Evolutionary conservation across 2,113 vertebrate genomes (phyloP).

Genomic region (Crotalus tigris): DNA sequence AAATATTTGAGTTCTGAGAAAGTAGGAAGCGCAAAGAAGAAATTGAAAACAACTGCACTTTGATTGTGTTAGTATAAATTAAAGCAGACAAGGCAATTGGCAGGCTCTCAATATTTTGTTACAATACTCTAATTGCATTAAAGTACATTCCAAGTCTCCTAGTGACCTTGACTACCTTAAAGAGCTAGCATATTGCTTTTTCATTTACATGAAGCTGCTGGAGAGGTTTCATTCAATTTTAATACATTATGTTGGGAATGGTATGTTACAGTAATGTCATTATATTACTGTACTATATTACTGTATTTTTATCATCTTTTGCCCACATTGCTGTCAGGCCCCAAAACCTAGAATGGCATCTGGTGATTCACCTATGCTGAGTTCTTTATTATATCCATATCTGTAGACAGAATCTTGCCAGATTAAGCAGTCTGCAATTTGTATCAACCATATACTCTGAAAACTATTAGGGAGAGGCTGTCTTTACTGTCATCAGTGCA

Average conservation of each 20-base stretch:
- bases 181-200: not conserved
- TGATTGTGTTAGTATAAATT: not conserved
- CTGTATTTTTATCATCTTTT: not conserved
- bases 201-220: not conserved
- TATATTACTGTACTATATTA: not conserved
- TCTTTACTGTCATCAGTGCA: not conserved
- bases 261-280: not conserved
- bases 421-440: not conserved
- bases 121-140: not conserved
- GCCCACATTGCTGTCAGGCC: not conserved
- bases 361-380: not conserved
- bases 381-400: not conserved
- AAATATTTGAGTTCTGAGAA: not conserved
- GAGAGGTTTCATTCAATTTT: not conserved
- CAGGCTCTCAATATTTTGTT: not conserved
- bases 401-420: not conserved
- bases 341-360: not conserved
- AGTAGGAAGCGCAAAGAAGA: not conserved
- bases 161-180: not conserved
- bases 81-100: not conserved
- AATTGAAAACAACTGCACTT: not conserved
- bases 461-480: not conserved
- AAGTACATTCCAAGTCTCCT: not conserved
- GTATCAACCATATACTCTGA: not conserved
- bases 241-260: not conserved